Evolutionary conservation across 1,140 invertebrate species (phyloP).

Genomic region (Hydropsyche tenuis): DNA sequence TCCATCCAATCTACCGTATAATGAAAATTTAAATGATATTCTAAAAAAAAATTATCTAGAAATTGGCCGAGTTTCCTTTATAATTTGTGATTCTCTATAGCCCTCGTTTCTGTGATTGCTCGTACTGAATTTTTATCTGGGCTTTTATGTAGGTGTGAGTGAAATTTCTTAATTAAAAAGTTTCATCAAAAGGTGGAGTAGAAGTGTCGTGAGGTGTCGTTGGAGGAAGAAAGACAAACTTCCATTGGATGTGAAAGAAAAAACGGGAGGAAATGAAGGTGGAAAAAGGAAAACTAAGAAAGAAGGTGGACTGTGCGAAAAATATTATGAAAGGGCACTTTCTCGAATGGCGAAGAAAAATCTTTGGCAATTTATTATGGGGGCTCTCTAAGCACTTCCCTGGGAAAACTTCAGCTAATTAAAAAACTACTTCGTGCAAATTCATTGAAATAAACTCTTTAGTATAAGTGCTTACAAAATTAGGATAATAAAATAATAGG

Average conservation of each 20-base stretch:
- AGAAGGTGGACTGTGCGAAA: constrained; percentile 28
- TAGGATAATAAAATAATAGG: neutral
- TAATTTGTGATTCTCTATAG: no score
- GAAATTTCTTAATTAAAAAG: constrained; percentile 44
- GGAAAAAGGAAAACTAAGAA: neutral
- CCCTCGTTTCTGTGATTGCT: constrained; percentile 12
- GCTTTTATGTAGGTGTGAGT: constrained; percentile 26
- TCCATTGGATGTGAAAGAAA: neutral
- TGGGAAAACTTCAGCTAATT: constrained; percentile 34
- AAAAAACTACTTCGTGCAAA: constrained; percentile 30
- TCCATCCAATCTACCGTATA: neutral
- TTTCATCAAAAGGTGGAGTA: constrained; percentile 41
- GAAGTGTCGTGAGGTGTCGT: constrained; percentile 33
- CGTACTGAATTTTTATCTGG: constrained; percentile 25
- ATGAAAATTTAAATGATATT: neutral
- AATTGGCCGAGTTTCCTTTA: no score
- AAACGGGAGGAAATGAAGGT: constrained; percentile 8
- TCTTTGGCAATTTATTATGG: constrained; percentile 38
- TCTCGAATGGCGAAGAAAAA: constrained; percentile 35
- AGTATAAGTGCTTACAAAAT: no score
- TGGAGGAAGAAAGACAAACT: constrained; percentile 3
- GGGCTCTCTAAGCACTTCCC: constrained; percentile 18
- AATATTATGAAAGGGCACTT: constrained; percentile 33
- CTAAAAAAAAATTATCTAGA: no score
- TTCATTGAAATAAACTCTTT: constrained; percentile 12